Conservation (phyloP, 1,140 invertebrate species). For the Triops cancriformis region DNA sequence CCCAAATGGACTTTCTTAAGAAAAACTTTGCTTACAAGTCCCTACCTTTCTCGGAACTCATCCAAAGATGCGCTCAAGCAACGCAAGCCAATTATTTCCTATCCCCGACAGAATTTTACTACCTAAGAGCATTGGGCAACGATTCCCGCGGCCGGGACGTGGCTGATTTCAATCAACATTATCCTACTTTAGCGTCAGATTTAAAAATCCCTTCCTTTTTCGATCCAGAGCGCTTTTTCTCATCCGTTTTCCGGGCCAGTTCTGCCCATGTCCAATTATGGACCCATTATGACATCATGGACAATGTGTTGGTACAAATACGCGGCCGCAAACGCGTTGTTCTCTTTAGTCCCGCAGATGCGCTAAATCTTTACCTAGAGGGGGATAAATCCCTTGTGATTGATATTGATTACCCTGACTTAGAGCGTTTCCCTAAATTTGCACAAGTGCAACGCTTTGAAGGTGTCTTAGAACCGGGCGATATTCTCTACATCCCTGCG, state of each 20-base stretch:
- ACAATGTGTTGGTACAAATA: constrained; percentile 52
- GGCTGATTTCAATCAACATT: constrained; percentile 44
- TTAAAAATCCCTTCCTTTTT: constrained; percentile 44
- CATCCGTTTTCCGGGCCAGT: constrained; percentile 49
- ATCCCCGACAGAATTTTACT: constrained; percentile 44
- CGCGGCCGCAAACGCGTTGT: constrained; percentile 46
- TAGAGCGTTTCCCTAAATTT: constrained; percentile 46
- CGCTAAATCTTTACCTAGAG: constrained; percentile 46
- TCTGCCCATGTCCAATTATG: constrained; percentile 47
- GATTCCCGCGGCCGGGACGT: constrained; percentile 47
- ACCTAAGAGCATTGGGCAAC: constrained; percentile 47
- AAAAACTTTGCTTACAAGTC: constrained; percentile 52
- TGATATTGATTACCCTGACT: constrained; percentile 48
- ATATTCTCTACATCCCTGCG: constrained; percentile 53
- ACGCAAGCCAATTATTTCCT: constrained; percentile 39
- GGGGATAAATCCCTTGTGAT: constrained; percentile 52
- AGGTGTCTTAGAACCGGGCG: constrained; percentile 45
- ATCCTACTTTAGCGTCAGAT: constrained; percentile 45
- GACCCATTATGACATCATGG: constrained; percentile 58
- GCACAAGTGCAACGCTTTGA: constrained; percentile 39
- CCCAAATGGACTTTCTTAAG: constrained; percentile 47
- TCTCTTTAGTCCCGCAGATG: constrained; percentile 47
- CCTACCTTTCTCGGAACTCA: constrained; percentile 43
- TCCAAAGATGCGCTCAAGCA: constrained; percentile 39
- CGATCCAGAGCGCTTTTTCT: constrained; percentile 44